phyloP scores from a whole-genome alignment of 2,888 invertebrate species.

The Lepetodrilus schrolli region DNA sequence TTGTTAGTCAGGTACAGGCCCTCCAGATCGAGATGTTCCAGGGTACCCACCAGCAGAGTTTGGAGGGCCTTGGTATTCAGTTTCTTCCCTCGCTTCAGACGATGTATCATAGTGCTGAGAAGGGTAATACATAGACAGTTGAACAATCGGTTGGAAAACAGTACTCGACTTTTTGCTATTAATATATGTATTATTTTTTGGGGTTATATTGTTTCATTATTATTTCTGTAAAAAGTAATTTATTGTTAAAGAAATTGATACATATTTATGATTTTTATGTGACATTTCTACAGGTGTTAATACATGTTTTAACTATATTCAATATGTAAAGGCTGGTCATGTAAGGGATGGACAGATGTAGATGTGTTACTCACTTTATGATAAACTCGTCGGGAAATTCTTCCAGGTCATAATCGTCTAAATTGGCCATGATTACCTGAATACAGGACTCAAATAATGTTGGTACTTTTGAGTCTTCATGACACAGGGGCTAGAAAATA shows the following conservation, averaged over 20 bases:
- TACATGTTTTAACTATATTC: too few relatives aligned
- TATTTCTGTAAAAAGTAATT: too few relatives aligned
- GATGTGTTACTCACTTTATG: constrained; percentile 63
- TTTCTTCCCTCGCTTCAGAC: constrained; percentile 59
- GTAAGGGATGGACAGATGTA: too few relatives aligned
- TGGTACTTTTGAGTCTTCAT: constrained; percentile 60
- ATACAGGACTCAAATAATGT: constrained; percentile 63
- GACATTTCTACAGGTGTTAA: too few relatives aligned
- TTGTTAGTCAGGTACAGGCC: constrained; percentile 62
- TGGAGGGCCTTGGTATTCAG: constrained; percentile 55
- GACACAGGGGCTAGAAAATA: constrained; percentile 60
- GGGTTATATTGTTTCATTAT: too few relatives aligned
- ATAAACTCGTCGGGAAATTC: constrained; percentile 70
- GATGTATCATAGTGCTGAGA: constrained; percentile 67
- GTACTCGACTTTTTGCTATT: too few relatives aligned
- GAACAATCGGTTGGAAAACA: too few relatives aligned
- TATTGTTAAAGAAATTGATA: too few relatives aligned
- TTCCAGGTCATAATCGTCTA: constrained; percentile 64
- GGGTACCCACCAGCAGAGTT: constrained; percentile 56
- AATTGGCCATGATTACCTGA: constrained; percentile 50
- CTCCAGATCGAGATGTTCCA: constrained; percentile 67
- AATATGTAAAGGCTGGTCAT: too few relatives aligned
- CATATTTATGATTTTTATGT: too few relatives aligned
- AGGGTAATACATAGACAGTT: too few relatives aligned
- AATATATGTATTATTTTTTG: too few relatives aligned